Evolutionary conservation across 2,797 vertebrate genomes (phyloP).

Genomic region (Orientallactaga sibirica): DNA sequence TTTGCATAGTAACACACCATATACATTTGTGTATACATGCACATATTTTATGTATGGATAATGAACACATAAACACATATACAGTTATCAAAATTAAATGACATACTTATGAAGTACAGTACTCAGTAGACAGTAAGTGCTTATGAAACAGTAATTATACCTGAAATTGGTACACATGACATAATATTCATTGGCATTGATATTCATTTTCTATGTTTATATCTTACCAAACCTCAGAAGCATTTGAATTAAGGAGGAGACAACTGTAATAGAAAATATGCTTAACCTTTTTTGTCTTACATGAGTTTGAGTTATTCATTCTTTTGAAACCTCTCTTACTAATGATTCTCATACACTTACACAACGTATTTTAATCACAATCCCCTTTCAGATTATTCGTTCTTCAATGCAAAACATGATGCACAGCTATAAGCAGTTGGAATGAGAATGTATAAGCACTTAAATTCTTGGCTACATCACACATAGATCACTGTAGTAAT

Average conservation of each 20-base stretch:
- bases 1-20: background rate
- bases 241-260: background rate
- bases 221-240: background rate
- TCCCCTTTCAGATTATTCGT: background rate
- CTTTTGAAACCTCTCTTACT: too few relatives aligned
- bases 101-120: background rate
- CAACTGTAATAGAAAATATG: too few relatives aligned
- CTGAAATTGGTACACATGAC: background rate
- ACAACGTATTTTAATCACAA: too few relatives aligned
- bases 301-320: too few relatives aligned
- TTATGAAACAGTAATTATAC: conserved; percentile 29
- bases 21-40: background rate
- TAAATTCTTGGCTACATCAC: background rate
- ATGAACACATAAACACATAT: background rate
- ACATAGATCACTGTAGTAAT: background rate
- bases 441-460: background rate
- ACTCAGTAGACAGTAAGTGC: background rate
- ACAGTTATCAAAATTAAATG: background rate
- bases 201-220: background rate
- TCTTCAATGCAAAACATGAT: background rate
- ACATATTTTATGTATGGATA: background rate
- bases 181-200: background rate
- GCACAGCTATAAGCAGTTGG: background rate
- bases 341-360: too few relatives aligned
- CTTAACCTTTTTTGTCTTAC: too few relatives aligned